These are phyloP conservation scores for Chironomus riparius DNA, from an alignment of 2,888 invertebrate species.

Conservation along the genomic window DNA sequence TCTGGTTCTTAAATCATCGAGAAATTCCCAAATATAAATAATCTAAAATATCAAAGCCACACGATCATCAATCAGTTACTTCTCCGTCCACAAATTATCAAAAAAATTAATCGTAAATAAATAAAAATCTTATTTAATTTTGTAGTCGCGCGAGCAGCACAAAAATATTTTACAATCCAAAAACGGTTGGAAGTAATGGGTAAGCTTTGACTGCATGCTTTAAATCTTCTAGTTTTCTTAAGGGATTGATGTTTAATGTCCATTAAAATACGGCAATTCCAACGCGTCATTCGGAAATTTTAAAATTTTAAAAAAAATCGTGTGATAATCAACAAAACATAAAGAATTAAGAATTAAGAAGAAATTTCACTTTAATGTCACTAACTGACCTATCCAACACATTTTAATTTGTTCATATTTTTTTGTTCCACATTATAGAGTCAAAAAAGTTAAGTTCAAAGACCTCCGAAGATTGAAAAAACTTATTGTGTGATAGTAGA, in stretches of 20 bases:
- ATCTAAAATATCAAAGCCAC: not conserved
- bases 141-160: not conserved
- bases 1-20: not conserved
- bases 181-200: slow-evolving; percentile 15
- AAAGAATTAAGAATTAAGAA: not conserved
- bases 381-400: not conserved
- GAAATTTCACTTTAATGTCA: not conserved
- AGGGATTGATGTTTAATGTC: not conserved
- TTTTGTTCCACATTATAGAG: too few species aligned
- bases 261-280: not conserved
- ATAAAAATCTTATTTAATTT: not conserved
- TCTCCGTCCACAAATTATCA: too few species aligned
- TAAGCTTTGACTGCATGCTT: not conserved
- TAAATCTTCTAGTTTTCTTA: not conserved
- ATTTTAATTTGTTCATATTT: too few species aligned
- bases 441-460: too few species aligned
- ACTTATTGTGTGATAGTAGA: too few species aligned
- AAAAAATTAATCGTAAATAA: too few species aligned
- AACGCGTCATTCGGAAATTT: not conserved
- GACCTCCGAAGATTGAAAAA: too few species aligned
- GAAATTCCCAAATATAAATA: not conserved
- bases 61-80: not conserved
- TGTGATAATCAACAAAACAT: not conserved
- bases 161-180: slow-evolving; percentile 1
- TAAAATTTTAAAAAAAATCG: not conserved